Conservation (phyloP, 2,113 vertebrate species). For the Mesembrinibis cayennensis region DNA sequence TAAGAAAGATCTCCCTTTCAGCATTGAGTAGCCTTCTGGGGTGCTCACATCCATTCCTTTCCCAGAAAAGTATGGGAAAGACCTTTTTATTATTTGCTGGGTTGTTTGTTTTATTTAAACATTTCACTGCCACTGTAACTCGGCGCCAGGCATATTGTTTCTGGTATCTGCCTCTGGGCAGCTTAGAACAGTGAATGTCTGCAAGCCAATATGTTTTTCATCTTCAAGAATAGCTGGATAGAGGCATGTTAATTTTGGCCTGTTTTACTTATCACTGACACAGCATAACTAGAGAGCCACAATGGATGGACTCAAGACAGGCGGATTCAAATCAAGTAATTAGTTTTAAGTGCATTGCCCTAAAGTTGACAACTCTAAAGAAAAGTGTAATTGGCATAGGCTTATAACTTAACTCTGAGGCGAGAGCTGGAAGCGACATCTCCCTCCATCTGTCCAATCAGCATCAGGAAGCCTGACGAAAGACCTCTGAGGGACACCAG, state of each 20-base stretch:
- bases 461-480: constrained; percentile 7
- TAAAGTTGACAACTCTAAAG: neutral
- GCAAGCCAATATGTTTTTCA: neutral
- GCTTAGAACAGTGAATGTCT: neutral
- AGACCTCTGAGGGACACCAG: neutral
- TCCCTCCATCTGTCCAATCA: neutral
- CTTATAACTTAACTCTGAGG: neutral
- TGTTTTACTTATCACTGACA: neutral
- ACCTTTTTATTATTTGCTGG: neutral
- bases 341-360: neutral
- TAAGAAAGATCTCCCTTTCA: neutral
- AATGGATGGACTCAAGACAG: neutral
- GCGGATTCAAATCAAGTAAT: neutral
- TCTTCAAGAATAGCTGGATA: neutral
- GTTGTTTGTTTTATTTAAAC: neutral
- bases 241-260: neutral
- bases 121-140: neutral
- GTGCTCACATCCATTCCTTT: neutral
- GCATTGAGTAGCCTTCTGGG: neutral
- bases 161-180: neutral
- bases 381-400: neutral
- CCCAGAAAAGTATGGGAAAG: neutral
- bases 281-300: neutral
- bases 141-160: neutral
- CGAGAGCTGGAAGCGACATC: neutral